Conservation (phyloP, 2,888 invertebrate species). For the Aleiodes testaceus region DNA sequence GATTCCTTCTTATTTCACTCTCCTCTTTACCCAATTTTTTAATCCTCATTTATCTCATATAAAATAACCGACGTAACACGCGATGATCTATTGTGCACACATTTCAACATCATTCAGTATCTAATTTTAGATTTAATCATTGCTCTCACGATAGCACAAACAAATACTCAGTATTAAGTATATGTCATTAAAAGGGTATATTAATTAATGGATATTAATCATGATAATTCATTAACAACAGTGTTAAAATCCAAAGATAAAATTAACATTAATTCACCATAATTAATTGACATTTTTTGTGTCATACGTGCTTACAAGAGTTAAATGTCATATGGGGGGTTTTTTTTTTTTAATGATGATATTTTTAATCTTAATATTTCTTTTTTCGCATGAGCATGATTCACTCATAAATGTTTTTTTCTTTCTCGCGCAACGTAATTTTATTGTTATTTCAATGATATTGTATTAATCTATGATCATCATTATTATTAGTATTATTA, state of each 20-base stretch:
- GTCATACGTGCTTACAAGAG: not conserved
- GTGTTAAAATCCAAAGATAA: no score
- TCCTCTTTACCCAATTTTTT: not conserved
- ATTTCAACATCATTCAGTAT: not conserved
- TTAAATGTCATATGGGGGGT: no score
- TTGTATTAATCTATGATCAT: constrained; percentile 47
- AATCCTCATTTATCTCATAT: constrained; percentile 9
- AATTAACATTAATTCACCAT: no score
- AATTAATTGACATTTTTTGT: not conserved
- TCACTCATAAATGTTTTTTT: constrained; percentile 57
- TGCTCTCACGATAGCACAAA: not conserved
- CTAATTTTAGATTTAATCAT: constrained; percentile 28
- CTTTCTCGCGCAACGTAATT: constrained; percentile 52
- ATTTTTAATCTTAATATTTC: constrained; percentile 42
- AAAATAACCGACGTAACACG: constrained; percentile 33
- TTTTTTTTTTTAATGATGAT: constrained; percentile 21
- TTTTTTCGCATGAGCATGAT: constrained; percentile 65
- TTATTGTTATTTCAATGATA: constrained; percentile 30
- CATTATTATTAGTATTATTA: constrained; percentile 48
- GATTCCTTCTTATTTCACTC: constrained; percentile 33
- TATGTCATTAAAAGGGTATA: not conserved
- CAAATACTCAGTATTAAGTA: constrained; percentile 15
- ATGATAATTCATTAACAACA: no score
- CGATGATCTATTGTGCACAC: not conserved
- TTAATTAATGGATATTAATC: not conserved